Percentiles rank a stretch among this genome's conserved stretches.
Evolutionary conservation across 2,797 vertebrate genomes (phyloP).

Genomic region (Oophaga sylvatica): DNA sequence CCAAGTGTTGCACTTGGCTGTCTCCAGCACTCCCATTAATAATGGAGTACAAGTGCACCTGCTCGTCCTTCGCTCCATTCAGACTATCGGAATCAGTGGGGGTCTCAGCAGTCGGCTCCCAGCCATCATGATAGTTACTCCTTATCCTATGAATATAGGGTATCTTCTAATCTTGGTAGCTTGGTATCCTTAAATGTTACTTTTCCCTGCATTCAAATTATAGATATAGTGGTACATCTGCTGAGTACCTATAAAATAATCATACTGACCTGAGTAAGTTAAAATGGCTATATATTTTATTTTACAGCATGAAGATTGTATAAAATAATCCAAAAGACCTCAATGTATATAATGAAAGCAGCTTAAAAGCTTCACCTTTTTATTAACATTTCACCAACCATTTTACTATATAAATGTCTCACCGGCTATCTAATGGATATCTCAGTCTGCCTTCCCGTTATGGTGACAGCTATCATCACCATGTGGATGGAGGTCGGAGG

Average conservation of each 20-base stretch:
- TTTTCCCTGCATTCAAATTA: too few species aligned
- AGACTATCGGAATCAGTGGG: too few species aligned
- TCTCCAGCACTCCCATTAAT: too few species aligned
- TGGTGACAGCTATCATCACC: constrained; percentile 1
- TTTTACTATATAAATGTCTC: constrained; percentile 54
- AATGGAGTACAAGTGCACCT: too few species aligned
- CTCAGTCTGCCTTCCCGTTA: constrained; percentile 45
- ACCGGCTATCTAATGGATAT: constrained; percentile 47
- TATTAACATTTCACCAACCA: background rate
- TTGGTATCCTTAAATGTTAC: too few species aligned
- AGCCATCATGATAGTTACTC: too few species aligned
- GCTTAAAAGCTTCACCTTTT: background rate
- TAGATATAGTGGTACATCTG: background rate
- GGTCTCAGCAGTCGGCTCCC: too few species aligned
- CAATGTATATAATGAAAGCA: background rate
- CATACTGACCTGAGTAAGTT: background rate
- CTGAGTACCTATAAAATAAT: background rate
- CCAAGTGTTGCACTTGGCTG: too few species aligned
- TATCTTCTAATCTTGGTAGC: too few species aligned
- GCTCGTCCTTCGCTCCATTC: too few species aligned
- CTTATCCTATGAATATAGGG: too few species aligned
- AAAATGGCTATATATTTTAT: background rate
- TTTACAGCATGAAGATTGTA: constrained; percentile 20
- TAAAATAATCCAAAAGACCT: background rate
- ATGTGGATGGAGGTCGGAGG: constrained; percentile 11